Conservation (phyloP, 2,888 invertebrate species). For the Xylota segnis region DNA sequence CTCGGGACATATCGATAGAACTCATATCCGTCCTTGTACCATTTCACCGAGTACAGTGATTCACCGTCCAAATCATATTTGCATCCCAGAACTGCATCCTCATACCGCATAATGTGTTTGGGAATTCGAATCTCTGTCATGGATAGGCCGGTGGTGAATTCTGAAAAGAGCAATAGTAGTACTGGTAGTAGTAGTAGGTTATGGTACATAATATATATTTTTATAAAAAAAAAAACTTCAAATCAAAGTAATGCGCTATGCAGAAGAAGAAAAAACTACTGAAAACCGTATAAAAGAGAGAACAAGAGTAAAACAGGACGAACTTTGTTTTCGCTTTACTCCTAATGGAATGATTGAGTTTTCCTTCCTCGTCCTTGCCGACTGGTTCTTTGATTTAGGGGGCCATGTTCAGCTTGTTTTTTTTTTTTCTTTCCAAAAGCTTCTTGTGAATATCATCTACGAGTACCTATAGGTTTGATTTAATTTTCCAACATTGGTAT, state of each 20-base stretch:
- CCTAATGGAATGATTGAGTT: conserved; percentile 67
- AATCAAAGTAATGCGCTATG: conserved; percentile 46
- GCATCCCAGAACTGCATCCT: conserved; percentile 91
- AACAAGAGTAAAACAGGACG: conserved; percentile 30
- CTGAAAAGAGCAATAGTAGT: conserved; percentile 80
- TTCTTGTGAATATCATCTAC: too few relatives aligned
- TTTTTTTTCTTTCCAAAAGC: too few relatives aligned
- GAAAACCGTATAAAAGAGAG: neutral
- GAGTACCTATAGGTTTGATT: conserved; percentile 60
- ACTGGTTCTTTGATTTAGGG: conserved; percentile 78
- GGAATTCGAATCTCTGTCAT: conserved; percentile 93
- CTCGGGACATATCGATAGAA: conserved; percentile 94
- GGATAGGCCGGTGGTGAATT: conserved; percentile 86
- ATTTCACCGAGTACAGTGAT: conserved; percentile 94
- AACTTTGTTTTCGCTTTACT: conserved; percentile 52
- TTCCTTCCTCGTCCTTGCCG: conserved; percentile 29
- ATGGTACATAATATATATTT: neutral
- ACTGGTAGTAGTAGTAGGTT: conserved; percentile 6
- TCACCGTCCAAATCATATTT: conserved; percentile 93
- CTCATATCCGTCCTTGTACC: conserved; percentile 96
- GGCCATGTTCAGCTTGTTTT: too few relatives aligned
- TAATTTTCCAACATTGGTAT: conserved; percentile 50
- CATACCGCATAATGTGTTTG: conserved; percentile 91
- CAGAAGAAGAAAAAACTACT: conserved; percentile 2
- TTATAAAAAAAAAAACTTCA: conserved; percentile 21